Conservation (phyloP, 2,797 vertebrate species). For the Hipposideros larvatus region DNA sequence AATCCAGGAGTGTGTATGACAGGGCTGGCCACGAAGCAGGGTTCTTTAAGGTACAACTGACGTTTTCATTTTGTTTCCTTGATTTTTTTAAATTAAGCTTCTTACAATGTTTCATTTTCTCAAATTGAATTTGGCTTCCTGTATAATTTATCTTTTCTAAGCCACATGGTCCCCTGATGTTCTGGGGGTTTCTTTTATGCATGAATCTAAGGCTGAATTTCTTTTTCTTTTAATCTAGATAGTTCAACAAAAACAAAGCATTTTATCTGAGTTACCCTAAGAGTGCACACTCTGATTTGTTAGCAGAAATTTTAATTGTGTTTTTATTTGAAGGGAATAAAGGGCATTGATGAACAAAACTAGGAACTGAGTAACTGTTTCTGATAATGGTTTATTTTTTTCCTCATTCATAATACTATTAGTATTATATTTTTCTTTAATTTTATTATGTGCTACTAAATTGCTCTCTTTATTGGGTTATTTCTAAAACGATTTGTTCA, state of each 20-base stretch:
- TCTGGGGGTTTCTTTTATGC: background rate
- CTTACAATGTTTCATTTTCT: conserved; percentile 35
- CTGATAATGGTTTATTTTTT: background rate
- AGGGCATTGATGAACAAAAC: background rate
- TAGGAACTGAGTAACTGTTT: background rate
- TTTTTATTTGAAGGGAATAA: conserved; percentile 38
- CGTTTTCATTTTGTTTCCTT: conserved; percentile 83
- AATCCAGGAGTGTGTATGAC: conserved; percentile 98
- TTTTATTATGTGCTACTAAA: conserved; percentile 5
- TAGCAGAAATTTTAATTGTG: conserved; percentile 10
- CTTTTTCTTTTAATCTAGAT: background rate
- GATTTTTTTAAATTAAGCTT: conserved; percentile 72
- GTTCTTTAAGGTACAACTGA: conserved; percentile 98
- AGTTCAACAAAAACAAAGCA: conserved; percentile 11
- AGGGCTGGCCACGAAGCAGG: conserved; percentile 98
- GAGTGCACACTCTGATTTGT: background rate
- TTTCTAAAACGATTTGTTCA: conserved; percentile 29
- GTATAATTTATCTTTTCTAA: conserved; percentile 47
- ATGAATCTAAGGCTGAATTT: background rate
- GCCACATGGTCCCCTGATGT: background rate
- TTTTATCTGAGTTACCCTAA: conserved; percentile 3
- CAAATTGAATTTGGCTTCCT: conserved; percentile 66
- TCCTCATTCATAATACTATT: background rate
- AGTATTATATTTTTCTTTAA: background rate
- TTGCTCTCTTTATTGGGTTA: background rate